Conservation (phyloP, 2,888 invertebrate species). For the Hydraecia micacea region DNA sequence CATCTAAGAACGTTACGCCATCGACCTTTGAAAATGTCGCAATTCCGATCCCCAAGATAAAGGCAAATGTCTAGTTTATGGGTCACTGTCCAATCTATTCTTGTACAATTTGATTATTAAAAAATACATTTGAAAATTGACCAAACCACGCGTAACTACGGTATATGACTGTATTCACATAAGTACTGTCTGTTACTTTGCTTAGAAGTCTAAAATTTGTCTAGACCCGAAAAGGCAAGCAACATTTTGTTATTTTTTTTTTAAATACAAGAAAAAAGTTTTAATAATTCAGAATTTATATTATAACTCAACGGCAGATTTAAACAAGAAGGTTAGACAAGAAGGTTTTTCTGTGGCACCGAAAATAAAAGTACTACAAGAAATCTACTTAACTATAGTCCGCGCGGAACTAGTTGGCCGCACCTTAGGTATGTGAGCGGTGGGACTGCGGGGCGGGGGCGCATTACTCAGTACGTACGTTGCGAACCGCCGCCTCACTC, state of each 20-base stretch:
- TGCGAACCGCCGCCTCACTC: no score
- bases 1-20: not conserved
- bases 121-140: no score
- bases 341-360: not conserved
- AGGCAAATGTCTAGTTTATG: no score
- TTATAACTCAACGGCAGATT: not conserved
- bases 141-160: slow-evolving; percentile 1
- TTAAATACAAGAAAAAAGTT: no score
- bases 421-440: no score
- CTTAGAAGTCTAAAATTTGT: slow-evolving; percentile 38
- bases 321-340: not conserved
- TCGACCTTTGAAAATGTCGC: no score
- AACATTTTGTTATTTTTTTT: slow-evolving; percentile 22
- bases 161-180: not conserved
- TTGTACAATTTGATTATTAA: no score
- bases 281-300: not conserved
- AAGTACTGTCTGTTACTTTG: slow-evolving; percentile 26
- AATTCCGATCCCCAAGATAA: no score
- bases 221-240: slow-evolving; percentile 27
- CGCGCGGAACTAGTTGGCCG: no score
- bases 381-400: not conserved
- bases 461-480: no score
- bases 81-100: no score
- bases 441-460: no score
- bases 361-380: slow-evolving; percentile 1